These are phyloP conservation scores for Corythornis cristatus DNA, from an alignment of 2,113 vertebrate genomes.

Conservation along the genomic window DNA sequence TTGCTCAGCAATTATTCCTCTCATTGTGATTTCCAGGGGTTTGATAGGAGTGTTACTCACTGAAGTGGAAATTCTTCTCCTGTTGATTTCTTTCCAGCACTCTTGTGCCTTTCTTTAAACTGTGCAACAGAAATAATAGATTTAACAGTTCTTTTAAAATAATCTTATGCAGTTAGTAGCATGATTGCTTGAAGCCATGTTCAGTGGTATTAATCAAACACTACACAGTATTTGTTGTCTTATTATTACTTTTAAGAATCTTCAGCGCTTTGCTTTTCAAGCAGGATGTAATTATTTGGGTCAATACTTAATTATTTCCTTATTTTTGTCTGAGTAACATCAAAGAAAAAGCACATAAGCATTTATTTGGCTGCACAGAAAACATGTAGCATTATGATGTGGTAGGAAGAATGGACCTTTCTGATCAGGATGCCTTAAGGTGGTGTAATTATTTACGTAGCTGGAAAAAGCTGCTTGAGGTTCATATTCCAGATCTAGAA, in stretches of 20 bases:
- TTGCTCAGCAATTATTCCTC: not conserved
- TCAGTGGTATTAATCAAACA: not conserved
- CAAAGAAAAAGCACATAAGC: not conserved
- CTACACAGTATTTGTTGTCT: not conserved
- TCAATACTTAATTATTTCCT: constrained; percentile 12
- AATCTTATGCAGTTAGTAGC: not conserved
- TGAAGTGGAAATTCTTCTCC: not conserved
- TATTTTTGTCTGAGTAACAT: not conserved
- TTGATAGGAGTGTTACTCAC: not conserved
- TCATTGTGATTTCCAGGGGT: not conserved
- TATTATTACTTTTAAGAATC: not conserved
- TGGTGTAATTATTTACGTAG: not conserved
- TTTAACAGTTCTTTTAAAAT: not conserved
- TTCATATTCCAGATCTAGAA: not conserved
- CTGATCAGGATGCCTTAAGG: not conserved
- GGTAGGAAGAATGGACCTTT: not conserved
- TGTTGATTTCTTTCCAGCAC: not conserved
- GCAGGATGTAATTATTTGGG: not conserved
- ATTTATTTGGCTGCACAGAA: not conserved
- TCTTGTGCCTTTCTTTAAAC: not conserved
- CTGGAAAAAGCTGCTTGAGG: not conserved
- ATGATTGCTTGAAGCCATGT: not conserved
- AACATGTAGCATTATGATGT: not conserved
- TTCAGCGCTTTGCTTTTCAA: not conserved
- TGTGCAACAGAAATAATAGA: not conserved